Percentiles rank a stretch among this genome's conserved stretches.
Conservation (phyloP, 1,140 invertebrate species). For the Alviniconcha marisindica region DNA sequence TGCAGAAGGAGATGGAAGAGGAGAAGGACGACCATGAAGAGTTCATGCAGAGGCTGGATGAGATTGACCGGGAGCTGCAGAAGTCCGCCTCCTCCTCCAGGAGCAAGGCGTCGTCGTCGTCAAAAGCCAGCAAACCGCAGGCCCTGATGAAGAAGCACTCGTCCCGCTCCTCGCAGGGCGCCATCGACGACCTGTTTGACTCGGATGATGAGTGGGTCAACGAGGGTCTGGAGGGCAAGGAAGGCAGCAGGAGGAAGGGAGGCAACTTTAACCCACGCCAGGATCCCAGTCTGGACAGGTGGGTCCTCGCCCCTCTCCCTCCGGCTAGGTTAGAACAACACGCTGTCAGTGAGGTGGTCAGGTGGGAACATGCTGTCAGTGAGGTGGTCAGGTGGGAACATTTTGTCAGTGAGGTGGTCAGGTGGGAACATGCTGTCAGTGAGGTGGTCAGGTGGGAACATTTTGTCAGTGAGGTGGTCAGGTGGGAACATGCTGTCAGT, state of each 20-base stretch:
- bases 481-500: no score
- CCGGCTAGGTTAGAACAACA: no score
- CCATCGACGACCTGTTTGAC: conserved; percentile 46
- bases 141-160: conserved; percentile 29
- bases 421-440: no score
- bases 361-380: no score
- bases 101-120: neutral
- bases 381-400: no score
- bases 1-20: conserved; percentile 3
- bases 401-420: no score
- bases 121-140: neutral
- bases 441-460: no score
- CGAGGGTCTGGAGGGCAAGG: conserved; percentile 31
- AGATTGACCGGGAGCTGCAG: conserved; percentile 48
- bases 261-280: conserved; percentile 8
- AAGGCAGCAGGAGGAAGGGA: conserved; percentile 1
- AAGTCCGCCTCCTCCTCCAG: neutral
- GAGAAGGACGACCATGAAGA: conserved; percentile 49
- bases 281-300: conserved; percentile 36
- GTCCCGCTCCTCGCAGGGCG: neutral
- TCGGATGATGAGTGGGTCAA: conserved; percentile 60
- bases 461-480: no score
- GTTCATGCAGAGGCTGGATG: conserved; percentile 50
- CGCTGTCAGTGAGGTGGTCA: no score
- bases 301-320: no score